A percentile compares a stretch with the other conserved stretches of the same genome.
Evolutionary conservation across 2,888 invertebrate genomes (phyloP).

Genomic region (Byasa hedistus): DNA sequence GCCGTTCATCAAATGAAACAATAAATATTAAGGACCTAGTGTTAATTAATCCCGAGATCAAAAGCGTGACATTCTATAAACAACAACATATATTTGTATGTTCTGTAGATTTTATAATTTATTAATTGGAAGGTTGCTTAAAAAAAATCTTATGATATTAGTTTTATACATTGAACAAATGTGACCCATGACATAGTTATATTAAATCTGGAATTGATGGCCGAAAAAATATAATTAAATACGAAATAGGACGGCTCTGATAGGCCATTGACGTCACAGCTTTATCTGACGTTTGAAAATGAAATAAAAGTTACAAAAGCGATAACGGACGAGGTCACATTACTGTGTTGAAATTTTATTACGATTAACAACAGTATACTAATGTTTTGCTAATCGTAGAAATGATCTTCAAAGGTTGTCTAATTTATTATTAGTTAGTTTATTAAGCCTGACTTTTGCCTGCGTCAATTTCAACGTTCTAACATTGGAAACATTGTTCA

Average conservation of each 20-base stretch:
- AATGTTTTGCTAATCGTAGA: constrained; percentile 12
- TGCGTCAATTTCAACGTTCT: too few species aligned
- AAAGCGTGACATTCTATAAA: too few species aligned
- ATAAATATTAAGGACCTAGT: too few species aligned
- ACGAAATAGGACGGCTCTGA: constrained; percentile 22
- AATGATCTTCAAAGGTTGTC: background rate
- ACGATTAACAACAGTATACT: constrained; percentile 14
- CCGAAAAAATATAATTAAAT: constrained; percentile 11
- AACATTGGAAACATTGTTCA: too few species aligned
- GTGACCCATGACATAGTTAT: constrained; percentile 22
- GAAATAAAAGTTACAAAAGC: constrained; percentile 23
- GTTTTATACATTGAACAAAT: background rate
- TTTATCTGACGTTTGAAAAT: constrained; percentile 21
- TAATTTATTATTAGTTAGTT: too few species aligned
- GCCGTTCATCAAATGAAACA: too few species aligned
- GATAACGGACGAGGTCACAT: constrained; percentile 28
- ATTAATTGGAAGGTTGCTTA: too few species aligned
- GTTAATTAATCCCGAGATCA: too few species aligned
- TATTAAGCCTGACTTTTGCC: too few species aligned
- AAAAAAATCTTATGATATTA: too few species aligned
- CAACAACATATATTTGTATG: too few species aligned
- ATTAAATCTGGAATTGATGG: background rate
- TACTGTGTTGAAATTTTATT: constrained; percentile 24
- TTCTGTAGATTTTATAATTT: too few species aligned
- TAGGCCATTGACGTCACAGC: constrained; percentile 28